Conservation (phyloP, 2,797 vertebrate species). For the Tamandua tetradactyla region DNA sequence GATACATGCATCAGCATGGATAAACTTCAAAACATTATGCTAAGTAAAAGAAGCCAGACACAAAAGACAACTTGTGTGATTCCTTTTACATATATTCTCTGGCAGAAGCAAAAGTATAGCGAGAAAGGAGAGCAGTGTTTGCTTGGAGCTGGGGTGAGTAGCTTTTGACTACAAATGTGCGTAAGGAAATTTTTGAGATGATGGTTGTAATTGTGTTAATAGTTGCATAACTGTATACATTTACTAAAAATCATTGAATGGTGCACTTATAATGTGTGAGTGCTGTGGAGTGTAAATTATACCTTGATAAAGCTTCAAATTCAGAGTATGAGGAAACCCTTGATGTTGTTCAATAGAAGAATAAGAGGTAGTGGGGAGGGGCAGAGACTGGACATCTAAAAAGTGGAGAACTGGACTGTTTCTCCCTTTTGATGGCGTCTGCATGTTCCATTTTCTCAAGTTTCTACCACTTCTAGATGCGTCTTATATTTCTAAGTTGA, state of each 20-base stretch:
- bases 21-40: neutral
- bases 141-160: neutral
- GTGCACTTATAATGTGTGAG: neutral
- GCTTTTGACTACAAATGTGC: neutral
- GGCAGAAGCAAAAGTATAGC: neutral
- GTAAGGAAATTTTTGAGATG: neutral
- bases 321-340: neutral
- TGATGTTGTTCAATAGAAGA: neutral
- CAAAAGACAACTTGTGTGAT: neutral
- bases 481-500: neutral
- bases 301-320: neutral
- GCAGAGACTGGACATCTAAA: neutral
- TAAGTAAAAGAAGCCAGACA: neutral
- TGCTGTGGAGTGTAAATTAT: neutral
- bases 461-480: neutral
- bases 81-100: neutral
- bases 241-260: neutral
- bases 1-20: neutral
- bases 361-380: neutral
- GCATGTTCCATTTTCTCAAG: neutral
- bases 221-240: neutral
- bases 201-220: neutral
- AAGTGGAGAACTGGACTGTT: neutral
- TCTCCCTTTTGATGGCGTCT: neutral
- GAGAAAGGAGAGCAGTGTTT: neutral